Conservation (phyloP, 2,797 vertebrate genomes). For the Varecia variegata region DNA sequence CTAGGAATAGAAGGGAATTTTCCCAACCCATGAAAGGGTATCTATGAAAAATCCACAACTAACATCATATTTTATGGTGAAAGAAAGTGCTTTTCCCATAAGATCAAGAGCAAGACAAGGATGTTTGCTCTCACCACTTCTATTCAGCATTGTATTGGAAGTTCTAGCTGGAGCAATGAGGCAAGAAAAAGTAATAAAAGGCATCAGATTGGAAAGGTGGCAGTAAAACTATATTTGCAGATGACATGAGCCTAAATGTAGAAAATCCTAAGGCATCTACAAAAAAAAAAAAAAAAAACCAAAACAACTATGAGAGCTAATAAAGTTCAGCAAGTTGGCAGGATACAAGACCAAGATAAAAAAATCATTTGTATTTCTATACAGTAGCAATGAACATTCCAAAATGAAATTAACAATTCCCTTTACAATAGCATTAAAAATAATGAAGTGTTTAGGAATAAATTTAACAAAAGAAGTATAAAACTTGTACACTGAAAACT, state of each 20-base stretch:
- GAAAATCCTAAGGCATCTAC: neutral
- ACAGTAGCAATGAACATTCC: no score
- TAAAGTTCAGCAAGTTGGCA: neutral
- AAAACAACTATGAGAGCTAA: neutral
- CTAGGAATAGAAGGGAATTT: neutral
- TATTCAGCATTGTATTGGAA: neutral
- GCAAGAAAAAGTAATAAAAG: neutral
- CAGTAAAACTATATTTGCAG: neutral
- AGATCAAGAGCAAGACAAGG: neutral
- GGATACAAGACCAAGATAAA: neutral
- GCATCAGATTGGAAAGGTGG: neutral
- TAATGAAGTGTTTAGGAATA: no score
- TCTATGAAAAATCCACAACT: neutral
- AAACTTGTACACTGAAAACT: neutral
- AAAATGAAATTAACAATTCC: no score
- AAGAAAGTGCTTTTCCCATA: neutral
- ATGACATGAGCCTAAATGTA: neutral
- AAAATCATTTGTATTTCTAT: neutral
- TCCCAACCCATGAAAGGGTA: neutral
- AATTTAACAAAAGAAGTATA: neutral
- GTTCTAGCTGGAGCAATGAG: neutral
- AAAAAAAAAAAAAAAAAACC: no score
- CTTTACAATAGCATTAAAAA: no score
- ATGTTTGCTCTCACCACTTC: neutral
- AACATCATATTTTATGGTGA: neutral